A percentile compares a stretch with the other conserved stretches of the same genome.
These are phyloP conservation scores for Dendrocincla tyrannina DNA, from an alignment of 2,797 vertebrate species.

Conservation along the genomic window DNA sequence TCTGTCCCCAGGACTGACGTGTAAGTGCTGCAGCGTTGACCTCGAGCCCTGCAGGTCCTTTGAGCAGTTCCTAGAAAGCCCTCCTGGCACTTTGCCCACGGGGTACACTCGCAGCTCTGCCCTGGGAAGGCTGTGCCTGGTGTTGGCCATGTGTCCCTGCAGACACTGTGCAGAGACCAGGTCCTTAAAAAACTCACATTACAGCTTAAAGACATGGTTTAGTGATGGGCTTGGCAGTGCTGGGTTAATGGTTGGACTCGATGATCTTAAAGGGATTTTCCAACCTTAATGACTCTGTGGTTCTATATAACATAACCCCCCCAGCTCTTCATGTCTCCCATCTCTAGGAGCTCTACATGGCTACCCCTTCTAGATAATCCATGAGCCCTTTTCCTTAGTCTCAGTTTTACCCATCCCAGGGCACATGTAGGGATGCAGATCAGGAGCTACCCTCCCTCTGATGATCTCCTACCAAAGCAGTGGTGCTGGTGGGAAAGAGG, in stretches of 20 bases:
- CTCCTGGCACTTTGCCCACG: neutral
- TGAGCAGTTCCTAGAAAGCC: slow-evolving; percentile 51
- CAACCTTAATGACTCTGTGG: neutral
- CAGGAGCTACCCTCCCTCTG: neutral
- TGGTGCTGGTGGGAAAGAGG: neutral
- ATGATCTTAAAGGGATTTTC: neutral
- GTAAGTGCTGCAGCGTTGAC: neutral
- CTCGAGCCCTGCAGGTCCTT: neutral
- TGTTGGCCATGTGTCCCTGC: accelerated
- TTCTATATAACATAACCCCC: neutral
- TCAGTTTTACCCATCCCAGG: neutral
- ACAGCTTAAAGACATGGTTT: neutral
- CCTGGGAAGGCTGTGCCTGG: neutral
- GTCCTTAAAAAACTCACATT: neutral
- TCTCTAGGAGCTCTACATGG: neutral
- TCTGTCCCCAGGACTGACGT: accelerated
- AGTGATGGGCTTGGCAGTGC: neutral
- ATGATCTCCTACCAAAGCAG: neutral
- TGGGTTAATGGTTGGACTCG: accelerated
- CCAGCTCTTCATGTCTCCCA: accelerated
- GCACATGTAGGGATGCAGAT: neutral
- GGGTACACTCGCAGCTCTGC: neutral
- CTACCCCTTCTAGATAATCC: neutral
- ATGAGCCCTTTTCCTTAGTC: neutral
- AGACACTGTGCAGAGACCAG: neutral